These are phyloP conservation scores for Triplophysa tibetana DNA, from an alignment of 2,113 vertebrate genomes.

Conservation along the genomic window DNA sequence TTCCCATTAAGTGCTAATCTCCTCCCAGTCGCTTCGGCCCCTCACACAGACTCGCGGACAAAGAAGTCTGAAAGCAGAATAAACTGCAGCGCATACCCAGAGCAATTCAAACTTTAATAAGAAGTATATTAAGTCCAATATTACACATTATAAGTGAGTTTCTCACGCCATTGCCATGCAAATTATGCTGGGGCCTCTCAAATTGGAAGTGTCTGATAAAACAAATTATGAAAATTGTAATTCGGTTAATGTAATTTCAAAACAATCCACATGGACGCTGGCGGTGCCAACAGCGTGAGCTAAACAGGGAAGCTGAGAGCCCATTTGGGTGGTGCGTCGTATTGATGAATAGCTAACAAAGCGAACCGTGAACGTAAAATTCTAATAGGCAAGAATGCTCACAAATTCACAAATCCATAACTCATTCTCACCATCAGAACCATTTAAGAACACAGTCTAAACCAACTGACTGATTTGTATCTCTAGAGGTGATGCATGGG, in stretches of 20 bases:
- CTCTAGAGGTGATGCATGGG: too few species aligned
- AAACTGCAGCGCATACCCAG: constrained; percentile 49
- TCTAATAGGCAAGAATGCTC: neutral
- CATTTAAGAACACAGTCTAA: too few species aligned
- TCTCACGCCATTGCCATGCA: constrained; percentile 50
- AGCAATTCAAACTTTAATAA: constrained; percentile 66
- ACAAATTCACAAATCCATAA: neutral
- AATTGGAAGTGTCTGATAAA: constrained; percentile 53
- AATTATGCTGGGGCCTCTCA: constrained; percentile 44
- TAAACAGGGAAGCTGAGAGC: neutral
- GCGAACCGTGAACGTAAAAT: neutral
- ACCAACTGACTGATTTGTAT: neutral
- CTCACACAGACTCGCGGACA: constrained; percentile 45
- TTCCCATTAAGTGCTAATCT: constrained; percentile 62
- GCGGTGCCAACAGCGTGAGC: constrained; percentile 7
- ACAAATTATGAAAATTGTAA: constrained; percentile 55
- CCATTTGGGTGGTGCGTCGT: neutral
- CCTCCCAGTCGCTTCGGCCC: constrained; percentile 14
- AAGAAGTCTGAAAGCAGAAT: constrained; percentile 52
- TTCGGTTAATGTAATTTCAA: constrained; percentile 44
- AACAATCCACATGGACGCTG: constrained; percentile 40
- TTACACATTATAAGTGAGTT: constrained; percentile 56
- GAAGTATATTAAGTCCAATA: constrained; percentile 60
- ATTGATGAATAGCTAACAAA: neutral
- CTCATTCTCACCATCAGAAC: neutral